A percentile compares a stretch with the other conserved stretches of the same genome.
phyloP scores from a whole-genome alignment of 2,888 invertebrate genomes.

The Lomographa bimaculata region DNA sequence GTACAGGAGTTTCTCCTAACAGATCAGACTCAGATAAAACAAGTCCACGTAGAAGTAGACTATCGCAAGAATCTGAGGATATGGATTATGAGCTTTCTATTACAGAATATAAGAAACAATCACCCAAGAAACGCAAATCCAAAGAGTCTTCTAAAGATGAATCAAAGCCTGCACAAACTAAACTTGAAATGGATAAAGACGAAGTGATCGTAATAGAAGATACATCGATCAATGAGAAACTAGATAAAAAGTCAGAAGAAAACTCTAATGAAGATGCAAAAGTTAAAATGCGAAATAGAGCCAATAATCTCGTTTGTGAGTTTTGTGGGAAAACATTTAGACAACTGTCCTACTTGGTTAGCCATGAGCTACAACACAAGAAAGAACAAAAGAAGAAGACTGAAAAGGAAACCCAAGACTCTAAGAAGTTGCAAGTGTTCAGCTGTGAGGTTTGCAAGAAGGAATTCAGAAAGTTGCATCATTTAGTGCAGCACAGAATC shows the following conservation, averaged over 20 bases:
- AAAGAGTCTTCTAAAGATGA: slow-evolving; percentile 50
- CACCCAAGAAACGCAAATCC: slow-evolving; percentile 53
- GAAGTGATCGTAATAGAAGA: slow-evolving; percentile 65
- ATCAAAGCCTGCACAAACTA: slow-evolving; percentile 22
- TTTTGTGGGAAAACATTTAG: slow-evolving; percentile 76
- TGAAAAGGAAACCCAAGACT: slow-evolving; percentile 37
- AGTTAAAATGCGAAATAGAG: slow-evolving; percentile 1
- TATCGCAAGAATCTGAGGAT: slow-evolving; percentile 60
- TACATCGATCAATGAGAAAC: slow-evolving; percentile 39
- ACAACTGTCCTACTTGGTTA: slow-evolving; percentile 72
- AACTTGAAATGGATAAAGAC: slow-evolving; percentile 42
- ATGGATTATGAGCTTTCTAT: slow-evolving; percentile 50
- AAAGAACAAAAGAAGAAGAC: slow-evolving; percentile 54
- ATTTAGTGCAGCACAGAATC: slow-evolving; percentile 74
- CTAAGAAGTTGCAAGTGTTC: slow-evolving; percentile 44
- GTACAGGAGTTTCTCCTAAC: slow-evolving; percentile 74
- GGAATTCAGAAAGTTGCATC: slow-evolving; percentile 74
- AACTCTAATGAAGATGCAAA: slow-evolving; percentile 8
- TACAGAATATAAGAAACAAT: slow-evolving; percentile 36
- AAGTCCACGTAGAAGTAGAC: slow-evolving; percentile 53
- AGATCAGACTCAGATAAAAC: slow-evolving; percentile 69
- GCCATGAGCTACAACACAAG: slow-evolving; percentile 69
- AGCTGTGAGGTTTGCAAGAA: slow-evolving; percentile 77
- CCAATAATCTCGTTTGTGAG: slow-evolving; percentile 63
- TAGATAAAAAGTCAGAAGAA: slow-evolving; percentile 5